Evolutionary conservation across 2,113 vertebrate genomes (phyloP), one percentile per base, ranked within the genome.

Genomic region (Piprites chloris): DNA sequence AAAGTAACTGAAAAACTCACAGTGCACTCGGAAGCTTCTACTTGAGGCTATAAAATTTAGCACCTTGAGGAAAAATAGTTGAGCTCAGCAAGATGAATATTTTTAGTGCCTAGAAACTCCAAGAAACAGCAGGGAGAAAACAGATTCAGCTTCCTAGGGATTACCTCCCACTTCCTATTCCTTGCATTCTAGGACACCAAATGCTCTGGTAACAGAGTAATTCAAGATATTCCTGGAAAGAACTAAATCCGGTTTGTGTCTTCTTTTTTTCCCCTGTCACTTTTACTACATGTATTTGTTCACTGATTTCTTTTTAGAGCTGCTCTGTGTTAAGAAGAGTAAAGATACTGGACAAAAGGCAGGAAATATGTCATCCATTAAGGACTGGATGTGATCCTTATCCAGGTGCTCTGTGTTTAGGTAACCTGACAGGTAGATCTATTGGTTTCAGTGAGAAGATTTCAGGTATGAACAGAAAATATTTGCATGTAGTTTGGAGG

Each of bases 261-360:
- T 35, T 61, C 27, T 22, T 47, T 52, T 61, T 50, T 42, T 8
- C 24, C 10, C 19, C 4, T 6, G 8, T 12, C 5, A 8, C 35
- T 14, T 84, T 85, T 78, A 53, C 42, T 62, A 6, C 3, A 4
- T 30, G 5, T 56, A 47, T 68, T 55, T 83, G 7, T 35, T 65
- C 5, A 23, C 4, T 33, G 26, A 19, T 68, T 69, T 73, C 4
- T 56, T 30, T 79, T 86, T 28, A 18, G 47, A 83, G n/a, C 44
- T 0, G 0, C 7, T 62, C 9, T 21, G 1, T 33, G 4, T 28
- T 47, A 49, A 68, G 62, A 85, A 78, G 33, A 1, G 0, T 1
- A 85, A 76, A 49, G 16, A 14, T 47, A 14, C 11, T 35, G 8
- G 5, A 37, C 8, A 49, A 61, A 79, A 79, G 47, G 33, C 16